These are phyloP conservation scores for Hedya salicella DNA, from an alignment of 2,888 invertebrate genomes.

Conservation along the genomic window DNA sequence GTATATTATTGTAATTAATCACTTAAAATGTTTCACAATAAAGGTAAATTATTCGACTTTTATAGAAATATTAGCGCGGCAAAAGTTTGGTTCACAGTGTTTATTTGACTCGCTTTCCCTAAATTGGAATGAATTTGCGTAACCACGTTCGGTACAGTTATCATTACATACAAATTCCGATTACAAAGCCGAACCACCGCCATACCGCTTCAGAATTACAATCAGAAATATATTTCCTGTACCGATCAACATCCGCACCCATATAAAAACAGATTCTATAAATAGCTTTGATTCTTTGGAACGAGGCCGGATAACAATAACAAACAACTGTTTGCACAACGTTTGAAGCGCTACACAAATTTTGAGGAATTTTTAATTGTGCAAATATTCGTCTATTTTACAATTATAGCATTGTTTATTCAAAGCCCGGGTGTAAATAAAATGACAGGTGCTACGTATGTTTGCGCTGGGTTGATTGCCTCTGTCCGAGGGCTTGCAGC, in stretches of 20 bases:
- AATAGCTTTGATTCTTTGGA: constrained; percentile 28
- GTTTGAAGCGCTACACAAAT: constrained; percentile 36
- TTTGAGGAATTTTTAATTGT: constrained; percentile 50
- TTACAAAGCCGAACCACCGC: neutral
- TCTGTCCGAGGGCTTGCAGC: constrained; percentile 57
- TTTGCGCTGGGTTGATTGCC: constrained; percentile 76
- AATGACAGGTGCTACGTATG: constrained; percentile 57
- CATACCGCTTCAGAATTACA: neutral
- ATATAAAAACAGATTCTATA: constrained; percentile 20
- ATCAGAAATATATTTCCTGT: constrained; percentile 3
- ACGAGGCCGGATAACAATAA: constrained; percentile 15
- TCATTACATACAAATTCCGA: neutral
- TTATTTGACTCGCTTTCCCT: too few relatives aligned
- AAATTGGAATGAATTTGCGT: too few relatives aligned
- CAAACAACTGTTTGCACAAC: constrained; percentile 16
- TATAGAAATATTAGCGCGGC: too few relatives aligned
- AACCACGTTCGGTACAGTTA: neutral
- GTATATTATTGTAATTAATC: too few relatives aligned
- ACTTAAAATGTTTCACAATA: too few relatives aligned
- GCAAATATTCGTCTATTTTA: constrained; percentile 56
- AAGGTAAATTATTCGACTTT: too few relatives aligned
- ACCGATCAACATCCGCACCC: neutral
- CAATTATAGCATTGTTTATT: constrained; percentile 57
- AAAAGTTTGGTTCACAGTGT: too few relatives aligned
- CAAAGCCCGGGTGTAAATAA: constrained; percentile 65